Conservation (phyloP, 1,140 invertebrate genomes). For the Heliothis virescens region DNA sequence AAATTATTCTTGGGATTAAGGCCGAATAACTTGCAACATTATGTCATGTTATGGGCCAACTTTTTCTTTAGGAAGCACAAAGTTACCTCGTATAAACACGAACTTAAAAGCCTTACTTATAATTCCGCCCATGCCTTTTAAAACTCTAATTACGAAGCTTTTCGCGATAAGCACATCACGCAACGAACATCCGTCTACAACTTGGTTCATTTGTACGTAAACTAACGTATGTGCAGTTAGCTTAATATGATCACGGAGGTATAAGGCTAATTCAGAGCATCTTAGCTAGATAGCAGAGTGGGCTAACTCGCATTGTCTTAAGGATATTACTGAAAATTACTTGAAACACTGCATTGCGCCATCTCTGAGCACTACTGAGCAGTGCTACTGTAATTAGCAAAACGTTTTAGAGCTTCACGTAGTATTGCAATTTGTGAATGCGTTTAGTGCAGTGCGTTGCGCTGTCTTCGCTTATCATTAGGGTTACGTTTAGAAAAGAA, state of each 20-base stretch:
- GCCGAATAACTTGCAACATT: too few relatives aligned
- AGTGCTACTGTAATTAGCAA: constrained; percentile 77
- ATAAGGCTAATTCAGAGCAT: constrained; percentile 25
- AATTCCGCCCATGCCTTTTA: background rate
- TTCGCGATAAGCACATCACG: constrained; percentile 17
- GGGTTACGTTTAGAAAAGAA: too few relatives aligned
- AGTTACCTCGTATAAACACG: constrained; percentile 1
- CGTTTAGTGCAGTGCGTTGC: constrained; percentile 15
- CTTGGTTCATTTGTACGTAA: constrained; percentile 9
- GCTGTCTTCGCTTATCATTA: background rate
- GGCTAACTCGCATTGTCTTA: constrained; percentile 61
- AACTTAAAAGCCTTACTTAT: background rate
- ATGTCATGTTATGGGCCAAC: too few relatives aligned
- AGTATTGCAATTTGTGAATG: constrained; percentile 34
- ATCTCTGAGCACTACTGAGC: constrained; percentile 66
- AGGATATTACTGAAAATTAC: constrained; percentile 78
- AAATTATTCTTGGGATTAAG: too few relatives aligned
- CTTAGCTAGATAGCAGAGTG: constrained; percentile 13
- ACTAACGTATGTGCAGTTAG: constrained; percentile 26
- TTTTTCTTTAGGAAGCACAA: background rate
- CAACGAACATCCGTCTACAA: constrained; percentile 26
- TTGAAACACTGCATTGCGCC: constrained; percentile 78
- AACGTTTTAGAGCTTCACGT: constrained; percentile 63
- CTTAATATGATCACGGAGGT: constrained; percentile 43
- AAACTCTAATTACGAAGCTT: constrained; percentile 20